Percentiles rank a stretch among this genome's conserved stretches.
Conservation (phyloP, 2,888 invertebrate species). For the Dynastes grantii region DNA sequence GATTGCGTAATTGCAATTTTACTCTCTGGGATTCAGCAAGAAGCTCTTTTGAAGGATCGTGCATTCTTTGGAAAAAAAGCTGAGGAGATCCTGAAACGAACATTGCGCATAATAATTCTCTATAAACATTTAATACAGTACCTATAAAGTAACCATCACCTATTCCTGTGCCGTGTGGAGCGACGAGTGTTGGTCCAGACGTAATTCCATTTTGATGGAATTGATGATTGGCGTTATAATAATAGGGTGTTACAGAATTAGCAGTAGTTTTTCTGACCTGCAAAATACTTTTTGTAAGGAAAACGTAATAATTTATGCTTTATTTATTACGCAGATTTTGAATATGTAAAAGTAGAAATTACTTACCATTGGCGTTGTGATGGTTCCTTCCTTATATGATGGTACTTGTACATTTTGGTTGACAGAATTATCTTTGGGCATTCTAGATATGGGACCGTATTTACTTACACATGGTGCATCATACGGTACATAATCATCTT, state of each 20-base stretch:
- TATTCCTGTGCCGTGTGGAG: slow-evolving; percentile 64
- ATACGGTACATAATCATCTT: slow-evolving; percentile 80
- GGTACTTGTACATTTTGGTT: slow-evolving; percentile 62
- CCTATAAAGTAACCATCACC: slow-evolving; percentile 72
- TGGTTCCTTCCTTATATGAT: slow-evolving; percentile 64
- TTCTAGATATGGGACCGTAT: slow-evolving; percentile 80
- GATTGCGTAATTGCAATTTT: slow-evolving; percentile 74
- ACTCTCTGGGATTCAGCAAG: slow-evolving; percentile 76
- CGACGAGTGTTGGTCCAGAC: slow-evolving; percentile 62
- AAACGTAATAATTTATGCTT: not conserved
- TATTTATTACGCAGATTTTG: no score
- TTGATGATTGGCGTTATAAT: slow-evolving; percentile 66
- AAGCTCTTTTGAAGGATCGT: slow-evolving; percentile 69
- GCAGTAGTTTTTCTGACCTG: slow-evolving; percentile 71
- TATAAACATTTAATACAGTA: slow-evolving; percentile 43
- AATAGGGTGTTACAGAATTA: slow-evolving; percentile 71
- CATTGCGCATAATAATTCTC: not conserved
- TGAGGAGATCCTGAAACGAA: slow-evolving; percentile 63
- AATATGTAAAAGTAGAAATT: not conserved
- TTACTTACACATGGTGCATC: slow-evolving; percentile 78
- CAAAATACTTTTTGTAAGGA: slow-evolving; percentile 33
- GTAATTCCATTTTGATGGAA: slow-evolving; percentile 65
- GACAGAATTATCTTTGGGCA: slow-evolving; percentile 63
- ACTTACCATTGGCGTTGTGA: slow-evolving; percentile 65
- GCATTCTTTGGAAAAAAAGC: slow-evolving; percentile 66